Evolutionary conservation across 1,140 invertebrate species (phyloP).

Genomic region (Watersipora subatra): DNA sequence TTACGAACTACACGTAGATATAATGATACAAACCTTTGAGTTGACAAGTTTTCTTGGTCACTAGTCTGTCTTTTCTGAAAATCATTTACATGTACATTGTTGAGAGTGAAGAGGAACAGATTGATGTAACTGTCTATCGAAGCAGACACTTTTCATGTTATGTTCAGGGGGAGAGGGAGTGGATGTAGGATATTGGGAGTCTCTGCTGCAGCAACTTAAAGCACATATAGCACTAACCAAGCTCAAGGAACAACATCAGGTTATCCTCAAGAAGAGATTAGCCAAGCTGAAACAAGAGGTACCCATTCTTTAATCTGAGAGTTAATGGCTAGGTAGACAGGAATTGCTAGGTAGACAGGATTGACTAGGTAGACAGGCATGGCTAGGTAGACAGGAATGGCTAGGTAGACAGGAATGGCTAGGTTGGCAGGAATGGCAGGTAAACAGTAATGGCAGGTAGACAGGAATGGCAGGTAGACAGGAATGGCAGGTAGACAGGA

Average conservation of each 20-base stretch:
- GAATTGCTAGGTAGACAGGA: too few species aligned
- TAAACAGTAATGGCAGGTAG: too few species aligned
- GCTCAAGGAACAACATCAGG: conserved; percentile 78
- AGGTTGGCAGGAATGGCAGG: too few species aligned
- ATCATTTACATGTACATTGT: background rate
- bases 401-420: too few species aligned
- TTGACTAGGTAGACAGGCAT: too few species aligned
- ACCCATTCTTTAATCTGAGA: background rate
- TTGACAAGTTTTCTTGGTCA: background rate
- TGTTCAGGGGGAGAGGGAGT: conserved; percentile 69
- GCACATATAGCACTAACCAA: conserved; percentile 87
- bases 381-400: too few species aligned
- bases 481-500: too few species aligned
- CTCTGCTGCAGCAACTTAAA: conserved; percentile 76
- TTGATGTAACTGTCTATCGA: background rate
- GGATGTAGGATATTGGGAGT: conserved; percentile 96
- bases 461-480: too few species aligned
- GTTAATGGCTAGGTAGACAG: background rate
- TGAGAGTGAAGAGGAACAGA: background rate
- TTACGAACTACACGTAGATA: too few species aligned
- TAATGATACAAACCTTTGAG: too few species aligned
- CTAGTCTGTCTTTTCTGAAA: background rate
- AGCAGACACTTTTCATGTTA: conserved; percentile 28
- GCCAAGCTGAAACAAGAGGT: conserved; percentile 67
- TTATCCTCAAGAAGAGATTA: conserved; percentile 75